A percentile compares a stretch with the other conserved stretches of the same genome.
These are phyloP conservation scores for Stegastes partitus DNA, from an alignment of 2,113 vertebrate species.

Conservation along the genomic window DNA sequence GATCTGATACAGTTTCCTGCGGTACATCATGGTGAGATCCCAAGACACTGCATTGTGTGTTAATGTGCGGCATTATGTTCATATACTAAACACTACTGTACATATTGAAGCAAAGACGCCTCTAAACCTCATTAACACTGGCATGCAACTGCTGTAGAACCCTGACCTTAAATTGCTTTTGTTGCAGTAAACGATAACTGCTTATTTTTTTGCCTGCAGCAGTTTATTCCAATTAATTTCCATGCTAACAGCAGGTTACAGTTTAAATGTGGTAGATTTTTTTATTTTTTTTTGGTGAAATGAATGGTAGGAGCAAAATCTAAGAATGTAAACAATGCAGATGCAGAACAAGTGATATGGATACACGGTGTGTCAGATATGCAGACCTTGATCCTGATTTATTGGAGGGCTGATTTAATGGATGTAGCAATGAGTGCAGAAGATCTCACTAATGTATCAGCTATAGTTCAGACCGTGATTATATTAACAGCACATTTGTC, in stretches of 20 bases:
- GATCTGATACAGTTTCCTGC: slow-evolving; percentile 1
- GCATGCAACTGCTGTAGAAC: not conserved
- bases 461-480: not conserved
- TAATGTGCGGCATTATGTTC: not conserved
- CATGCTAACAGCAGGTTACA: not conserved
- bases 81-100: not conserved
- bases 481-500: not conserved
- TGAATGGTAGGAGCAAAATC: not conserved
- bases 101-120: not conserved
- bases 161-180: not conserved
- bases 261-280: not conserved
- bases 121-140: slow-evolving; percentile 6
- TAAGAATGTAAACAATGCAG: not conserved
- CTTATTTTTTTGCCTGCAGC: slow-evolving; percentile 6
- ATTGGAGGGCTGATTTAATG: not conserved
- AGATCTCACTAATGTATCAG: not conserved
- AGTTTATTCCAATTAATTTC: slow-evolving; percentile 6
- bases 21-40: not conserved
- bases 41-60: not conserved
- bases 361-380: not conserved
- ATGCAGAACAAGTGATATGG: not conserved
- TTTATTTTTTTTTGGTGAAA: not conserved
- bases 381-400: not conserved
- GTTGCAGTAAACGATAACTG: not conserved
- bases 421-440: not conserved